phyloP scores from a whole-genome alignment of 2,113 vertebrate genomes.

The Heteronetta atricapilla region DNA sequence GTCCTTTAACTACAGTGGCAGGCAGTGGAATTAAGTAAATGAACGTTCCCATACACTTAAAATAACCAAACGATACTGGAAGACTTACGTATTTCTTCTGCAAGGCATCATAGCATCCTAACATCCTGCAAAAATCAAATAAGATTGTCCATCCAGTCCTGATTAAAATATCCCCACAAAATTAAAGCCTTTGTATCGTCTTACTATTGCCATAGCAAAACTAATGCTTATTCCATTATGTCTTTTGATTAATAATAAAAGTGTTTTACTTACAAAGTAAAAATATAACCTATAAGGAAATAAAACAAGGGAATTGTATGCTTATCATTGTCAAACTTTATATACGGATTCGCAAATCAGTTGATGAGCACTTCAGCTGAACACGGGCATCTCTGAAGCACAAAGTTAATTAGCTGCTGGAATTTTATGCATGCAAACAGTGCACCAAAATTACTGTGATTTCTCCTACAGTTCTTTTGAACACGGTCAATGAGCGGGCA shows the following conservation, averaged over 20 bases:
- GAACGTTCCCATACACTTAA: not conserved
- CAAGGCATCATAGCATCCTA: constrained; percentile 95
- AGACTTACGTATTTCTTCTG: constrained; percentile 94
- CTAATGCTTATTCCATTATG: not conserved
- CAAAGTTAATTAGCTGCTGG: not conserved
- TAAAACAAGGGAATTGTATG: not conserved
- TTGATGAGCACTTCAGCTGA: not conserved
- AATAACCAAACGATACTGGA: not conserved
- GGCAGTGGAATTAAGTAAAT: accelerated
- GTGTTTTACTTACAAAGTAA: not conserved
- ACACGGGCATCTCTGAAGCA: not conserved
- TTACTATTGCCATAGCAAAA: not conserved
- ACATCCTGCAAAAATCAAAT: constrained; percentile 83
- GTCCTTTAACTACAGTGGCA: not conserved
- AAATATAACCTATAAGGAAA: not conserved
- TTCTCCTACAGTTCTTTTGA: not conserved
- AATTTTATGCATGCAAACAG: not conserved
- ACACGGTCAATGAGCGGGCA: not conserved
- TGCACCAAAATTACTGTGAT: not conserved
- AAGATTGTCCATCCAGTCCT: not conserved
- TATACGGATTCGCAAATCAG: not conserved
- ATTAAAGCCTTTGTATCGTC: not conserved
- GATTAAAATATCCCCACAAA: not conserved
- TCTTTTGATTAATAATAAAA: not conserved
- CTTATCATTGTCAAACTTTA: not conserved